Percentiles rank a stretch among this genome's conserved stretches.
Conservation (phyloP, 2,113 vertebrate genomes). For the Martes martes region DNA sequence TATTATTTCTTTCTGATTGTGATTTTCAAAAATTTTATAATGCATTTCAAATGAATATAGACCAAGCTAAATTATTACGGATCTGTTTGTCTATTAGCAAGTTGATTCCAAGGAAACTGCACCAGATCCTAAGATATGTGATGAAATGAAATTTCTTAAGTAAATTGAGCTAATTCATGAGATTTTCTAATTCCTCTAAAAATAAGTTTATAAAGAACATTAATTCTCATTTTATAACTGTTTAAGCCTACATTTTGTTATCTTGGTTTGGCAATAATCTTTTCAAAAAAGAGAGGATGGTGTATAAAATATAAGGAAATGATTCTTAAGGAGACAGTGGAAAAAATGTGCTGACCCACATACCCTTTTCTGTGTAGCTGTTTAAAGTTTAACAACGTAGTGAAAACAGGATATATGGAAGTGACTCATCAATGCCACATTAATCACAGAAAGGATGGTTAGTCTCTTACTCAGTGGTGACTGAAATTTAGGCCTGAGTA, state of each 20-base stretch:
- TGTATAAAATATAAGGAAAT: constrained; percentile 47
- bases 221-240: neutral
- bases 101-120: constrained; percentile 50
- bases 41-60: constrained; percentile 50
- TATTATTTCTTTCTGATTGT: constrained; percentile 22
- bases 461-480: neutral
- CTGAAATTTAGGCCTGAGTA: neutral
- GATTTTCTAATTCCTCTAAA: constrained; percentile 42
- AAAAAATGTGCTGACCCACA: constrained; percentile 10
- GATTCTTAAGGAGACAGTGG: constrained; percentile 69
- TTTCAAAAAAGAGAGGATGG: neutral
- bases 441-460: neutral
- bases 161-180: constrained; percentile 44
- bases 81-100: constrained; percentile 33
- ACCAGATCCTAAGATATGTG: constrained; percentile 28
- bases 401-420: constrained; percentile 63
- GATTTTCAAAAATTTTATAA: constrained; percentile 29
- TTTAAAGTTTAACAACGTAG: constrained; percentile 62
- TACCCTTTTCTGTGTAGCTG: constrained; percentile 57
- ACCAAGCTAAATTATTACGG: constrained; percentile 55
- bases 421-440: neutral
- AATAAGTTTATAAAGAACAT: constrained; percentile 1
- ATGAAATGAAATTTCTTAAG: constrained; percentile 50
- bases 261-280: constrained; percentile 7
- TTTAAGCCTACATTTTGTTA: constrained; percentile 11